Evolutionary conservation across 2,797 vertebrate genomes (phyloP), one percentile per base, ranked within the genome.

Genomic region (Sebastes paucispinis): DNA sequence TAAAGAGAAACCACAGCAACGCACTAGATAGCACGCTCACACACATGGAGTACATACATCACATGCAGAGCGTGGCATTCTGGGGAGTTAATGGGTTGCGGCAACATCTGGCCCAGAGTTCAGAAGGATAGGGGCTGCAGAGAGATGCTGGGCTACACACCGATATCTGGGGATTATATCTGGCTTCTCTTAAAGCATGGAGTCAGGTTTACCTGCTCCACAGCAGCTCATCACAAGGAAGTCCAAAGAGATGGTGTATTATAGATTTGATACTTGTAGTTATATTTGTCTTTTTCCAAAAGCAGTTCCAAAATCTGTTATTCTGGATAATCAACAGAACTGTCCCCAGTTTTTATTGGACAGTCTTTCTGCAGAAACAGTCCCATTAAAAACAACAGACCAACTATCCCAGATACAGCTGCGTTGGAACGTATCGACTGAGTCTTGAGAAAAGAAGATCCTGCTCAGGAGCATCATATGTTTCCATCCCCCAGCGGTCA

Each of bases 61-160:
- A 73, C 43, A 55, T 82, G 84, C 88, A 84, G 83, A 87, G 84
- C 88, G 69, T 87, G 76, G 89, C 88, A 91, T 93, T 91, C 91
- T 93, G 66, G 69, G 80, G 83, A 91, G 90, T 89, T 91, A 93
- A 93, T 93, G 90, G 84, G 27, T 90, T 89, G 90, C 47, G 20
- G 80, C 85, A 71, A 82, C 89, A 91, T 90, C 90, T 93, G 90
- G 91, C 77, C 36, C 52, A 64, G 54, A 77, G 62, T 85, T 77
- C 74, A 83, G 78, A 36, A 58, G 69, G 67, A 74, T 47, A n/a
- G 75, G 69, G 31, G 67, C 78, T 75, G 57, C 65, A 73, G 63
- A 62, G 71, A 55, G 66, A 39, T 9, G 77, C 73, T 80, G 50
- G 52, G 62, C n/a, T 18, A 54, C 11, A 63, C 16, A 70, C 20